Conservation (phyloP, 2,888 invertebrate genomes). For the Diadromus collaris region DNA sequence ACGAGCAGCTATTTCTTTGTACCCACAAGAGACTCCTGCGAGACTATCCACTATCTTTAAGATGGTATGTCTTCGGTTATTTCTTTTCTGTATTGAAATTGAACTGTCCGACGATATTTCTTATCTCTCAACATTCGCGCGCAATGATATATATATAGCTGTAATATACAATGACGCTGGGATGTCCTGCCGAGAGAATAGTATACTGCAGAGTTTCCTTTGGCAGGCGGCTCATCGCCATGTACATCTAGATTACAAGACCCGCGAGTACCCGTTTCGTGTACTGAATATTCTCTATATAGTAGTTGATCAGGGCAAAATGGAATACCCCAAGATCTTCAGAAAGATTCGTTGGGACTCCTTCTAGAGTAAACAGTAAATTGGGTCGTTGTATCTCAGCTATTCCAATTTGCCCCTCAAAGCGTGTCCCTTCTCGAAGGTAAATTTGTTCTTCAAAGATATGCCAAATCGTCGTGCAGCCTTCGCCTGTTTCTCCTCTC, state of each 20-base stretch:
- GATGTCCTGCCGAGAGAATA: neutral
- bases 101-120: conserved; percentile 42
- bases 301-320: neutral
- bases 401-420: neutral
- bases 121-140: conserved; percentile 30
- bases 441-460: conserved; percentile 43
- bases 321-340: neutral
- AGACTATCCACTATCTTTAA: neutral
- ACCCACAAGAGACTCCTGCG: neutral
- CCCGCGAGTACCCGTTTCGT: neutral
- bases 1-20: conserved; percentile 8
- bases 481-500: neutral
- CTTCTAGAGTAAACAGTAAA: neutral
- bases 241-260: conserved; percentile 16
- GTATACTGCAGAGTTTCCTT: conserved; percentile 46
- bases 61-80: conserved; percentile 17
- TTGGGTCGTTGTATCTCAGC: neutral
- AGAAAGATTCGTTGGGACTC: neutral
- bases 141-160: neutral
- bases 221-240: conserved; percentile 32
- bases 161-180: conserved; percentile 5
- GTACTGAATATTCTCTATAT: neutral
- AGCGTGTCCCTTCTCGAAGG: neutral
- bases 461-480: conserved; percentile 30
- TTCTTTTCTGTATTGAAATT: conserved; percentile 35